These are phyloP conservation scores for Drosophila nr. perissopoda DNA, from an alignment of 2,888 invertebrate genomes.

Conservation along the genomic window DNA sequence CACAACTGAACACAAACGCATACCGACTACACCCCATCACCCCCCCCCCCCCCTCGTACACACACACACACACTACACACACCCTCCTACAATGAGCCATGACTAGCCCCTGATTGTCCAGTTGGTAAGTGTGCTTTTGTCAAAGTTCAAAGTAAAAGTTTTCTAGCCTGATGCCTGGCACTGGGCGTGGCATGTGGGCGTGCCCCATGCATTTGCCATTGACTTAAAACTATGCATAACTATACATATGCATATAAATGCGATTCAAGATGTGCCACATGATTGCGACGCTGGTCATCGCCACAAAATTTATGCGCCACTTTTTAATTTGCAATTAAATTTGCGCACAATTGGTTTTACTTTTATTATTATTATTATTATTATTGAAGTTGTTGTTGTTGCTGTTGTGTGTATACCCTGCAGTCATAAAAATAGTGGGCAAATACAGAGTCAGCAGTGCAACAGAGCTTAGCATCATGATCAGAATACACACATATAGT, in stretches of 20 bases:
- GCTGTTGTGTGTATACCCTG: conserved; percentile 36
- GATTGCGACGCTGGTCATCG: conserved; percentile 19
- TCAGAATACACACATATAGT: no score
- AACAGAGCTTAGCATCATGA: neutral
- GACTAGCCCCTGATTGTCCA: conserved; percentile 13
- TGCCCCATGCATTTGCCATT: conserved; percentile 57
- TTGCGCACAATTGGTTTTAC: conserved; percentile 28
- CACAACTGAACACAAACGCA: conserved; percentile 12
- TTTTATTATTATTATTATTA: conserved; percentile 6
- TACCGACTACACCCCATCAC: conserved; percentile 3
- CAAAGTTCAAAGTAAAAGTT: conserved; percentile 66
- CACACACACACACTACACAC: neutral
- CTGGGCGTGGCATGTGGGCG: conserved; percentile 31
- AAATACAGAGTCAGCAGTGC: neutral
- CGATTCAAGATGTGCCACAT: conserved; percentile 50
- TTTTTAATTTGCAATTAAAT: conserved; percentile 65
- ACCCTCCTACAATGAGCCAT: neutral
- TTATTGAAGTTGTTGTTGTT: conserved; percentile 3
- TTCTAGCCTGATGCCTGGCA: conserved; percentile 12
- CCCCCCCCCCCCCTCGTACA: neutral
- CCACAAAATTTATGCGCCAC: conserved; percentile 51
- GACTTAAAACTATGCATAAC: conserved; percentile 12
- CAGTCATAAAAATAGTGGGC: neutral
- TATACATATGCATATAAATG: neutral
- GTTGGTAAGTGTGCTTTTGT: conserved; percentile 27